Evolutionary conservation across 2,888 invertebrate species (phyloP).

Genomic region (Allolobophora icterica): DNA sequence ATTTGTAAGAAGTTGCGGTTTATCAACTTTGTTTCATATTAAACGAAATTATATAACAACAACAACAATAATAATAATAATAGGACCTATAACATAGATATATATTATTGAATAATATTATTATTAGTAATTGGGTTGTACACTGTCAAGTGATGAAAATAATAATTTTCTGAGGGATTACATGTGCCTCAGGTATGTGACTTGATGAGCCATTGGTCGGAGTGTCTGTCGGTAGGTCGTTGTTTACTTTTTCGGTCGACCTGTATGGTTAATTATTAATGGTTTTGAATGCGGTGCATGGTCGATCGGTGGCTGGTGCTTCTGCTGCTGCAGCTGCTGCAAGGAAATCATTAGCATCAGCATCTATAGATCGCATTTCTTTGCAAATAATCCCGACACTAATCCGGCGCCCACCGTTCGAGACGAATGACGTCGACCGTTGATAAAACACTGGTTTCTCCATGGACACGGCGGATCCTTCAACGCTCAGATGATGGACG

Average conservation of each 20-base stretch:
- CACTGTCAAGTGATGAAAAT: no score
- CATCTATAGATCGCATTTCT: background rate
- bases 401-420: background rate
- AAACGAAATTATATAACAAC: no score
- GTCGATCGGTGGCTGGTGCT: background rate
- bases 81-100: no score
- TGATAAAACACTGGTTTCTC: background rate
- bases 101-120: no score
- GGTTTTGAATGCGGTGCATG: background rate
- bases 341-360: background rate
- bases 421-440: background rate
- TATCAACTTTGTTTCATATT: no score
- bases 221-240: background rate
- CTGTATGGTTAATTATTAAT: background rate
- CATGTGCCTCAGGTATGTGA: background rate
- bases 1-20: no score
- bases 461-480: background rate
- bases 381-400: background rate
- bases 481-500: slow-evolving; percentile 17
- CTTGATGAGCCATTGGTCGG: background rate
- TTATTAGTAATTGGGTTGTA: no score
- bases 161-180: no score
- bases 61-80: no score
- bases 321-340: background rate
- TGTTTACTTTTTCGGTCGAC: background rate